Conservation (phyloP, 2,113 vertebrate species). For the Sphaerodactylus townsendi region DNA sequence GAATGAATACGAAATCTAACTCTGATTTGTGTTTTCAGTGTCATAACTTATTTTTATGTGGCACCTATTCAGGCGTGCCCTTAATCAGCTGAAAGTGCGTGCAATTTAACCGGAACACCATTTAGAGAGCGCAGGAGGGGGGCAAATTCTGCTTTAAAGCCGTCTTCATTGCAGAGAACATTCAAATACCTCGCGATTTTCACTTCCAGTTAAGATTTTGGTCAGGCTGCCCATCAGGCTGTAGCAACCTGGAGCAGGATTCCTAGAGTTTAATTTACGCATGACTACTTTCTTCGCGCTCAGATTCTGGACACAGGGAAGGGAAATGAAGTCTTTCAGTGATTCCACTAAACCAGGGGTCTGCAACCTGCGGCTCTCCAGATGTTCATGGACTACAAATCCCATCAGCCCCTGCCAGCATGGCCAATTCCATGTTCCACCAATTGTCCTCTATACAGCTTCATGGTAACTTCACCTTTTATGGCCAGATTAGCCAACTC, state of each 20-base stretch:
- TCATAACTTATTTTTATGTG: background rate
- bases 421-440: too few species aligned
- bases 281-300: background rate
- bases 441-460: too few species aligned
- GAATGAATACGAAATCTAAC: too few species aligned
- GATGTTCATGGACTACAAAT: too few species aligned
- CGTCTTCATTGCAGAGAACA: background rate
- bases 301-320: background rate
- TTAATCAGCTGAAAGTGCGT: background rate
- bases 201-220: background rate
- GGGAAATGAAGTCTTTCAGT: background rate
- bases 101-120: background rate
- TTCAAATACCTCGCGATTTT: background rate
- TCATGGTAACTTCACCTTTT: too few species aligned
- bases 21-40: background rate
- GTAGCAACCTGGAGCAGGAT: background rate
- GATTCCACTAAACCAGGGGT: background rate
- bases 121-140: background rate
- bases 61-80: background rate
- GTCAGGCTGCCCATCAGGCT: too few species aligned
- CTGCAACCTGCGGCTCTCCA: too few species aligned
- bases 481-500: too few species aligned
- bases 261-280: background rate
- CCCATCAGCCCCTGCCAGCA: too few species aligned
- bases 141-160: background rate